phyloP scores from a whole-genome alignment of 2,888 invertebrate species.

The Hirtodrosophila alboralis region DNA sequence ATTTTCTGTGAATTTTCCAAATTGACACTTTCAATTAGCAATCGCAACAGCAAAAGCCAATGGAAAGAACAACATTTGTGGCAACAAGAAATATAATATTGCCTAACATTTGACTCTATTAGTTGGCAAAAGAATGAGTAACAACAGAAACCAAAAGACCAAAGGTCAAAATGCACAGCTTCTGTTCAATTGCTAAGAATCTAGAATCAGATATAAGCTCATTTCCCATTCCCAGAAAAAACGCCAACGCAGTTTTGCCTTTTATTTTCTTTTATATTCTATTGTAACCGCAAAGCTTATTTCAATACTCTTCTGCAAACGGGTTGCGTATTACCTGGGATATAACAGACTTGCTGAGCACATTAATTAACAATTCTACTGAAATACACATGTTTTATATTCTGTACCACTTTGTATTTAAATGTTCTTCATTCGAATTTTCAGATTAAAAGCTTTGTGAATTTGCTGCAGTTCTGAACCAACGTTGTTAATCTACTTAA shows the following conservation, averaged over 20 bases:
- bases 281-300: constrained; percentile 12
- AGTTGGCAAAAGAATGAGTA: constrained; percentile 10
- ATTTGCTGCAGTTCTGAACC: no score
- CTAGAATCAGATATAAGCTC: constrained; percentile 16
- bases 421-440: no score
- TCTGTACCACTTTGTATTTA: no score
- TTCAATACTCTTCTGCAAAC: background rate
- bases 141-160: constrained; percentile 15
- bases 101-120: no score
- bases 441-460: no score
- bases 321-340: no score
- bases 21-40: constrained; percentile 67
- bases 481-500: no score
- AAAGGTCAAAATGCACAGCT: constrained; percentile 54
- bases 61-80: constrained; percentile 14
- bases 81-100: constrained; percentile 14
- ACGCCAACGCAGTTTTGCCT: background rate
- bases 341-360: no score
- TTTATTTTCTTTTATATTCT: background rate
- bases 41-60: constrained; percentile 20
- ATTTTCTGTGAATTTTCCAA: no score
- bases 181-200: constrained; percentile 11
- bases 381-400: no score
- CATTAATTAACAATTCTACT: no score
- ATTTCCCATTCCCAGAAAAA: constrained; percentile 1